Evolutionary conservation across 2,888 invertebrate species (phyloP), one percentile per base, ranked within the genome.

Genomic region (Gandaritis pyraliata): DNA sequence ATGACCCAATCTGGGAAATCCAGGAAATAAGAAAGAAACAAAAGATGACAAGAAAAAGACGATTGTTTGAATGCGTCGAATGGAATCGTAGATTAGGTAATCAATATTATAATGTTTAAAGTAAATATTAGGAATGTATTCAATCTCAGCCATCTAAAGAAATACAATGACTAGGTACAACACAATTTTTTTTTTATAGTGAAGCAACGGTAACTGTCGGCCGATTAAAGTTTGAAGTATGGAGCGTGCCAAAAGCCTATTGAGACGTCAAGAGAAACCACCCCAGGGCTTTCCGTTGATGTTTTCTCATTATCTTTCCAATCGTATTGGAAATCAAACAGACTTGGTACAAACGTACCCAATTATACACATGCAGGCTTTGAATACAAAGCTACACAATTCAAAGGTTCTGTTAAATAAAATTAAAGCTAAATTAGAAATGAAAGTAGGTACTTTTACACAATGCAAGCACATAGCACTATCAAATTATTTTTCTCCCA

Each of bases 281-380:
- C 62, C 64, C 47, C 50, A 38, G 43, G 56, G 46, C 62, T 70
- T 70, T 69, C 66, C 70, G 70, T 68, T 77, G 77, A 79, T 83
- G 69, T 78, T 80, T 81, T 77, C 74, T 81, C 78, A 82, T 83
- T 81, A 83, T 72, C 72, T 64, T 72, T 68, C 71, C 69, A 57
- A 64, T 66, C 55, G 62, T 51, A 54, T 64, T 65, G 46, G 59
- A 65, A 65, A 68, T 66, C 65, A 68, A 64, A 65, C 46, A 59
- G 61, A 49, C 65, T 66, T 61, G 70, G 41, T 46, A 59, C 52
- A 48, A 58, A 15, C 36, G 54, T 39, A 41, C 53, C 46, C 55
- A 58, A 58, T 62, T 63, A 62, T 46, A 29, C 18, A 57, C 39
- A 57, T 57, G 53, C 29, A 43, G 57, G 48, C 10, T 58, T 33